Base-by-base conservation (phyloP, 1,140 invertebrate genomes). In the Thaumetopoea pityocampa region DNA sequence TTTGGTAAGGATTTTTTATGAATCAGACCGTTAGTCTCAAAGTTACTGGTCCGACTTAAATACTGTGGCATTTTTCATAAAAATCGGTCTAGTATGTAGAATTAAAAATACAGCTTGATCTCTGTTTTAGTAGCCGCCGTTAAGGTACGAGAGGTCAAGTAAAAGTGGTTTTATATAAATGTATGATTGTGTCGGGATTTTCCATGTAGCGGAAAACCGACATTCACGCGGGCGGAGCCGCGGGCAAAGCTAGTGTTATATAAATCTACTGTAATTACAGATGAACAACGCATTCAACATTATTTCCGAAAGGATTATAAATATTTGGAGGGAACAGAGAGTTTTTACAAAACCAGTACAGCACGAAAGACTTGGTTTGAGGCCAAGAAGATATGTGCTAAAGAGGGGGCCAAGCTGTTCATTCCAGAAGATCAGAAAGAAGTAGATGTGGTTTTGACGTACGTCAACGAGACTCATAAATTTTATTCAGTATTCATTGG, bases 261-360 rank as follows among this genome's bases (percentile, higher is more conserved):
- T 22, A n/a, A n/a, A 22, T 22, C 20, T 8, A 22, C 20, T n/a
- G 6, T n/a, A n/a, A 8, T 22, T 22, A 14, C 24, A 57, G 54
- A 51, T 37, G 50, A 36, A 17, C 57, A 63, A 41, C 35, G 20
- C 7, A 17, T 46, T 9, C 42, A 40, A 9, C 54, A 51, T 16
- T 68, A 62, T 37, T 70, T 67, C 17, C 38, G 63, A 0, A 55
- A 62, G 17, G 63, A 67, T 35, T 70, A 65, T 28, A 47, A 30
- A 10, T 70, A 42, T 26, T 24, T 60, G 7, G 53, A 53, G n/a
- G 34, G 37, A 4, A 44, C 30, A 1, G n/a, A 52, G 7, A 55
- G 46, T 24, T 69, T 69, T 29, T 69, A 69, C 30, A 69, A 83
- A 51, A 62, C 80, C 0, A 65, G 76, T 18, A 77, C 73, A 0